Evolutionary conservation across 2,113 vertebrate genomes (phyloP).

Genomic region (Raja brachyura): DNA sequence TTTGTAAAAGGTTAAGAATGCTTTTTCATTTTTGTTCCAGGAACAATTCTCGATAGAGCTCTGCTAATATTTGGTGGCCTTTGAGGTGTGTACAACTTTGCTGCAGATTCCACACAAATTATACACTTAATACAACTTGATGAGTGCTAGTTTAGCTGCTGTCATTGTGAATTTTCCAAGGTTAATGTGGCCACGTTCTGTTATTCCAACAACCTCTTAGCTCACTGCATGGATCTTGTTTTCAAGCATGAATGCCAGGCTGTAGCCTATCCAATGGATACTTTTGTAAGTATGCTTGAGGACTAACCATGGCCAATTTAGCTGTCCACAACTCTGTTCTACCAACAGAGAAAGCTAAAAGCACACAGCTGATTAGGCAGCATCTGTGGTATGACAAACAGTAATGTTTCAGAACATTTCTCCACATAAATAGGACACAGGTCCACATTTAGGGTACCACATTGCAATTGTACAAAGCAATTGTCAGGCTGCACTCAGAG

Average conservation of each 20-base stretch:
- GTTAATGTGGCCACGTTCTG: background rate
- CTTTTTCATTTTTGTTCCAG: background rate
- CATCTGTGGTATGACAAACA: no score
- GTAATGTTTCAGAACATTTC: no score
- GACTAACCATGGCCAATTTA: background rate
- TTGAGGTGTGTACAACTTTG: background rate
- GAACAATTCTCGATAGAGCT: background rate
- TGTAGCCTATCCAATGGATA: no score
- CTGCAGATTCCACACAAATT: background rate
- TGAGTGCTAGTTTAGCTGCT: background rate
- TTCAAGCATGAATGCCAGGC: background rate
- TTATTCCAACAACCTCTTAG: background rate
- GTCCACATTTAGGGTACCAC: no score
- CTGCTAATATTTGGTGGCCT: background rate
- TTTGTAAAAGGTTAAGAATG: constrained; percentile 6
- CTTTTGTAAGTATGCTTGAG: background rate
- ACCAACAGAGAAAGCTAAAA: no score
- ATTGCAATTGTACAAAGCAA: no score
- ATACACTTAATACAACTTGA: background rate
- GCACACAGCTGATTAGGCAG: no score
- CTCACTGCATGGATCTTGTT: background rate
- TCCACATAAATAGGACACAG: no score
- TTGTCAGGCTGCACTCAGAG: no score
- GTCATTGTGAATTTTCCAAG: background rate
- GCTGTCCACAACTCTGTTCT: background rate